Conservation (phyloP, 2,113 vertebrate genomes). For the Rafetus swinhoei region DNA sequence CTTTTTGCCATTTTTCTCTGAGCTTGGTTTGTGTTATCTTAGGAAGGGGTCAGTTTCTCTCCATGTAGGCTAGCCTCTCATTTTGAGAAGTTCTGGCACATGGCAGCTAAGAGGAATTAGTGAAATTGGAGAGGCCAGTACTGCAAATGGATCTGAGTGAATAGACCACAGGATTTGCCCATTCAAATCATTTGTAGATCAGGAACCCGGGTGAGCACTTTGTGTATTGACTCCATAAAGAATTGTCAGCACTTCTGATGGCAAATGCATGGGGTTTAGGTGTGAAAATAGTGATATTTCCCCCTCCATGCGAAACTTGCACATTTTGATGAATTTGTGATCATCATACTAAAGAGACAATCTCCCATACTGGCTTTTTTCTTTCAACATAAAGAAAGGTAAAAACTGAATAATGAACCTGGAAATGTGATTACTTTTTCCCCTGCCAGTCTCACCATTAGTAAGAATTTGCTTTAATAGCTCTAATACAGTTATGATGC, state of each 20-base stretch:
- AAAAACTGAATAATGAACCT: not conserved
- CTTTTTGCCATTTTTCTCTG: not conserved
- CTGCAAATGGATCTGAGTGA: not conserved
- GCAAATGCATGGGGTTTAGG: not conserved
- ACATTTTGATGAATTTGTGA: not conserved
- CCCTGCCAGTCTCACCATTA: not conserved
- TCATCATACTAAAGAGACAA: not conserved
- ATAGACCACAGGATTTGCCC: not conserved
- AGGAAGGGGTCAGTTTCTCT: not conserved
- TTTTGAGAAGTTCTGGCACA: not conserved
- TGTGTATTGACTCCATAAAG: not conserved
- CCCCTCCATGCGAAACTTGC: not conserved
- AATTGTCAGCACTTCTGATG: not conserved
- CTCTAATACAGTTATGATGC: not conserved
- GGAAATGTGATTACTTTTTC: not conserved
- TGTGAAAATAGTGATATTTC: not conserved
- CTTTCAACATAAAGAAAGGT: not conserved
- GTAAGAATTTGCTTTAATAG: not conserved
- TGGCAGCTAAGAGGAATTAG: not conserved
- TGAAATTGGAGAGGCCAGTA: not conserved
- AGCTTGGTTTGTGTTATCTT: not conserved
- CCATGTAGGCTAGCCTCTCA: not conserved
- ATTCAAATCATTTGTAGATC: not conserved
- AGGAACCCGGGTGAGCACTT: not conserved
- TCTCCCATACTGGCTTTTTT: not conserved